These are phyloP conservation scores for Sceliomorpha sp. DNA, from an alignment of 2,888 invertebrate species.

Conservation along the genomic window DNA sequence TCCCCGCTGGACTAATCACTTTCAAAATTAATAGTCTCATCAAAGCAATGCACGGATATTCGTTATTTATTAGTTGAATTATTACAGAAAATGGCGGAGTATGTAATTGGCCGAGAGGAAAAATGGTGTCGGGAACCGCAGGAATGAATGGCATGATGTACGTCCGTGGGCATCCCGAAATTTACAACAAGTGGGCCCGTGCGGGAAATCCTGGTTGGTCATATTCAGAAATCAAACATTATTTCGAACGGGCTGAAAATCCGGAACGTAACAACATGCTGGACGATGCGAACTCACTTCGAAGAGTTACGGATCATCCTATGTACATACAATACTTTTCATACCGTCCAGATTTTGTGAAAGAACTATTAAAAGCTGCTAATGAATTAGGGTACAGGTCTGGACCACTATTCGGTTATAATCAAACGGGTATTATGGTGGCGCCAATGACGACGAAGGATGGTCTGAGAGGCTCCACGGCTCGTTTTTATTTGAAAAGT, in stretches of 20 bases:
- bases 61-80: too few species aligned
- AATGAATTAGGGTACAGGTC: slow-evolving; percentile 77
- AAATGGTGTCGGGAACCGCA: slow-evolving; percentile 84
- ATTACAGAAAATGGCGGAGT: slow-evolving; percentile 71
- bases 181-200: slow-evolving; percentile 83
- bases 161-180: slow-evolving; percentile 82
- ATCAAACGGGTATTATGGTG: slow-evolving; percentile 78
- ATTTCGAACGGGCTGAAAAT: slow-evolving; percentile 82
- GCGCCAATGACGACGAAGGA: slow-evolving; percentile 79
- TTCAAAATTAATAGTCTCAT: not conserved
- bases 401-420: slow-evolving; percentile 63
- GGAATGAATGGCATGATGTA: slow-evolving; percentile 85
- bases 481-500: slow-evolving; percentile 81
- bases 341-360: slow-evolving; percentile 68
- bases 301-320: slow-evolving; percentile 62
- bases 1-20: not conserved
- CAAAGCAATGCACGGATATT: too few species aligned
- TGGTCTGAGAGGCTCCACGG: slow-evolving; percentile 81
- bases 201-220: slow-evolving; percentile 83
- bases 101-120: slow-evolving; percentile 81
- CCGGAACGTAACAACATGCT: slow-evolving; percentile 64
- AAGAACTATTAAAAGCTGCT: slow-evolving; percentile 71
- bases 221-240: slow-evolving; percentile 81
- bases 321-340: slow-evolving; percentile 74
- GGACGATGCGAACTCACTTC: slow-evolving; percentile 54